Percentiles rank a stretch among this genome's conserved stretches.
These are phyloP conservation scores for Scylla paramamosain DNA, from an alignment of 1,140 invertebrate genomes.

Conservation along the genomic window DNA sequence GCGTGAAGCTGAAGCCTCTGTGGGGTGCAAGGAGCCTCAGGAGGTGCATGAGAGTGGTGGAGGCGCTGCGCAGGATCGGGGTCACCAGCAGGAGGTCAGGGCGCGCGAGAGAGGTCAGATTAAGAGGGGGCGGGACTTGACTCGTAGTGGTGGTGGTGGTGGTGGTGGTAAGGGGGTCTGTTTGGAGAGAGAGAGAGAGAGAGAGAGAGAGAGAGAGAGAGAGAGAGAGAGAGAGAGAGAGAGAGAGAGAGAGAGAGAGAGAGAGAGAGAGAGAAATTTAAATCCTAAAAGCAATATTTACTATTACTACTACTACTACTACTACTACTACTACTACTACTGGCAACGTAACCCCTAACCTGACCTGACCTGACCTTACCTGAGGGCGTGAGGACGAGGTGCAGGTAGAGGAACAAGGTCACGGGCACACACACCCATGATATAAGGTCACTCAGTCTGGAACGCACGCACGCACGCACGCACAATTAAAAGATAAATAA, in stretches of 20 bases:
- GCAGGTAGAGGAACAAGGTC: slow-evolving; percentile 63
- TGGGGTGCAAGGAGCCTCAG: slow-evolving; percentile 76
- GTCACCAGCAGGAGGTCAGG: slow-evolving; percentile 78
- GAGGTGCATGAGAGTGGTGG: slow-evolving; percentile 77
- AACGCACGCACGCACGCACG: too few species aligned
- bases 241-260: background rate
- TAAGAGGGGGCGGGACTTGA: slow-evolving; percentile 53
- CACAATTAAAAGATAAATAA: too few species aligned
- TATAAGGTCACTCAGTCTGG: slow-evolving; percentile 67
- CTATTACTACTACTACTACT: too few species aligned
- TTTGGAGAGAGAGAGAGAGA: too few species aligned
- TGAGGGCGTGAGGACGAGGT: slow-evolving; percentile 34
- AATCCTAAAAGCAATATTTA: too few species aligned
- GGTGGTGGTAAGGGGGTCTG: background rate
- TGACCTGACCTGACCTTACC: background rate
- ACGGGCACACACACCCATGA: slow-evolving; percentile 63
- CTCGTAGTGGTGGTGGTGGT: background rate
- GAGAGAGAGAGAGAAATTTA: too few species aligned
- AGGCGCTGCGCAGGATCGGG: slow-evolving; percentile 77
- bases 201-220: too few species aligned
- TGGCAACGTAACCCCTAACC: background rate
- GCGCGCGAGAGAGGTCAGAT: slow-evolving; percentile 52
- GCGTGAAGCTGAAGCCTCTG: slow-evolving; percentile 75
- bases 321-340: background rate
- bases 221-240: background rate